Conservation (phyloP, 2,888 invertebrate species). For the Parnassius apollo region DNA sequence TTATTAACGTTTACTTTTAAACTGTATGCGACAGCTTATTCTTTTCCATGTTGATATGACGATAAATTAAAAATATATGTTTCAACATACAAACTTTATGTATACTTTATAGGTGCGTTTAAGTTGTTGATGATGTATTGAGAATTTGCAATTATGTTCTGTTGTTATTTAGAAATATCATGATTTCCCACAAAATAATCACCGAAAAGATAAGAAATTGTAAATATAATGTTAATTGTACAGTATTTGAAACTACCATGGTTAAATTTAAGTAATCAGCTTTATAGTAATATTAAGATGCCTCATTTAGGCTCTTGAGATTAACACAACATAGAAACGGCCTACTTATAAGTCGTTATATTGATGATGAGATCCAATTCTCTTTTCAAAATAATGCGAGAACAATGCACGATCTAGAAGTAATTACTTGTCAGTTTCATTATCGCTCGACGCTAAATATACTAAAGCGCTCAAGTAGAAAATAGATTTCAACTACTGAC, state of each 20-base stretch:
- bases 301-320: conserved; percentile 38
- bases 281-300: conserved; percentile 38
- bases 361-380: background rate
- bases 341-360: conserved; percentile 25
- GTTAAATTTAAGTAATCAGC: conserved; percentile 42
- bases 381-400: background rate
- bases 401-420: background rate
- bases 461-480: conserved; percentile 19
- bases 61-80: too few relatives aligned
- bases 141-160: conserved; percentile 30
- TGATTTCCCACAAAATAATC: conserved; percentile 46
- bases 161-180: conserved; percentile 53
- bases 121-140: conserved; percentile 5
- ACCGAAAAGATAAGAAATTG: conserved; percentile 43
- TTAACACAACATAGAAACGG: conserved; percentile 32
- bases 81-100: conserved; percentile 35
- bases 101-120: conserved; percentile 19
- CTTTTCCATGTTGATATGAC: background rate
- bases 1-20: conserved; percentile 2
- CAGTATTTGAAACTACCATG: conserved; percentile 42
- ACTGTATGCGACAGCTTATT: background rate
- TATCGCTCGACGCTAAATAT: conserved; percentile 29
- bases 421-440: conserved; percentile 30
- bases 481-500: background rate
- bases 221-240: conserved; percentile 63